phyloP scores from a whole-genome alignment of 2,888 invertebrate genomes.

The Villa cingulata region DNA sequence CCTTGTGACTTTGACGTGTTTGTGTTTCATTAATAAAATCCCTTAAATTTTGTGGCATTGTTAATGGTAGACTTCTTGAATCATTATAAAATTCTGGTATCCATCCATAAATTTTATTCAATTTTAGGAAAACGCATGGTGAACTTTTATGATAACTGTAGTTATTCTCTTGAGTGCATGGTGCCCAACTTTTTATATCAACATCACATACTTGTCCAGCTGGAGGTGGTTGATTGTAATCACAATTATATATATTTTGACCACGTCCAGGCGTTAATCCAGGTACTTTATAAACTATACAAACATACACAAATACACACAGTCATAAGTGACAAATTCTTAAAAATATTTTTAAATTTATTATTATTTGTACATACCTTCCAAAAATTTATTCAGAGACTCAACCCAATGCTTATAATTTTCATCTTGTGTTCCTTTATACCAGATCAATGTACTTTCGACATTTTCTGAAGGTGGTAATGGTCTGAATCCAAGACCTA shows the following conservation, averaged over 20 bases:
- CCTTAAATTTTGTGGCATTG: constrained; percentile 62
- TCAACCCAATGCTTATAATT: constrained; percentile 70
- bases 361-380: constrained; percentile 43
- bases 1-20: constrained; percentile 36
- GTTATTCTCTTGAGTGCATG: constrained; percentile 68
- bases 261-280: constrained; percentile 58
- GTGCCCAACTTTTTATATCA: constrained; percentile 64
- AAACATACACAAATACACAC: no score
- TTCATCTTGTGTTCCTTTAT: constrained; percentile 63
- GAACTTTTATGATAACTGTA: constrained; percentile 85
- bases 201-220: constrained; percentile 75
- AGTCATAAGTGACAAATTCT: no score
- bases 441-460: constrained; percentile 92
- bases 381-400: constrained; percentile 59
- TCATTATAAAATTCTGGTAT: constrained; percentile 68
- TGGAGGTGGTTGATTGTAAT: constrained; percentile 55
- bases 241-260: constrained; percentile 62
- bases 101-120: constrained; percentile 93
- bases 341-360: no score
- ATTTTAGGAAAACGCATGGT: constrained; percentile 88
- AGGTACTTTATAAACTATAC: constrained; percentile 58
- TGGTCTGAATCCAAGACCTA: constrained; percentile 82
- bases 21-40: constrained; percentile 45
- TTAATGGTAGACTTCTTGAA: constrained; percentile 49
- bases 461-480: constrained; percentile 73